Evolutionary conservation across 2,113 vertebrate species (phyloP), one percentile per base, ranked within the genome.

Genomic region (Ophthalmolycus amberensis): DNA sequence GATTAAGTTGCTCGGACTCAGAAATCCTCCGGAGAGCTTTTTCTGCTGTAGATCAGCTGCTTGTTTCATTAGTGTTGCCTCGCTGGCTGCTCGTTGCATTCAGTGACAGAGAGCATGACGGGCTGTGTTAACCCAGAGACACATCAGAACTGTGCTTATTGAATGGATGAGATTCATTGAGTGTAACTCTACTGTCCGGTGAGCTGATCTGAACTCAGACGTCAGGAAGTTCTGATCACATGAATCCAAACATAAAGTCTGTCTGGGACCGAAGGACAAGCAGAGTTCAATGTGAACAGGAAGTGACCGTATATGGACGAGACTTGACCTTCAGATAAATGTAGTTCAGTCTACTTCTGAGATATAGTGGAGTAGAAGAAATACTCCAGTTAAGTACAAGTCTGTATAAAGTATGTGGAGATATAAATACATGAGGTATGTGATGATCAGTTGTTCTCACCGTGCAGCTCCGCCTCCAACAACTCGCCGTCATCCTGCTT

Each of bases 361-460:
- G 32, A 32, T 32, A 32, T 32, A 32, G 32, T 32, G 32, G 32
- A 32, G 32, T 32, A 32, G 32, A 32, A 32, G 32, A 32, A 32
- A 32, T 32, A 32, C 32, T 32, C 32, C 32, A 4, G 32, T 4
- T 32, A 32, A 34, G 34, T 34, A 34, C 34, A 34, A 34, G 34
- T 34, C 4, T 34, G 34, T 34, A 34, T 34, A 34, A 6, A 34
- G 4, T 46, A 15, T 46, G 44, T 46, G 12, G 46, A 37, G 10
- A 38, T 15, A 2, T 3, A 64, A 25, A 40, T 40, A 40, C 38
- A 40, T 40, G 9, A 40, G 6, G 16, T 20, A 37, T 9, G 38
- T 40, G 38, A 40, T 9, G 38, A 40, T 40, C 38, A 46, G 5
- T n/a, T 15, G 34, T 65, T 20, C 91, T 89, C 92, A 97, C 96